Evolutionary conservation across 2,113 vertebrate species (phyloP).

Genomic region (Tamias sibiricus): DNA sequence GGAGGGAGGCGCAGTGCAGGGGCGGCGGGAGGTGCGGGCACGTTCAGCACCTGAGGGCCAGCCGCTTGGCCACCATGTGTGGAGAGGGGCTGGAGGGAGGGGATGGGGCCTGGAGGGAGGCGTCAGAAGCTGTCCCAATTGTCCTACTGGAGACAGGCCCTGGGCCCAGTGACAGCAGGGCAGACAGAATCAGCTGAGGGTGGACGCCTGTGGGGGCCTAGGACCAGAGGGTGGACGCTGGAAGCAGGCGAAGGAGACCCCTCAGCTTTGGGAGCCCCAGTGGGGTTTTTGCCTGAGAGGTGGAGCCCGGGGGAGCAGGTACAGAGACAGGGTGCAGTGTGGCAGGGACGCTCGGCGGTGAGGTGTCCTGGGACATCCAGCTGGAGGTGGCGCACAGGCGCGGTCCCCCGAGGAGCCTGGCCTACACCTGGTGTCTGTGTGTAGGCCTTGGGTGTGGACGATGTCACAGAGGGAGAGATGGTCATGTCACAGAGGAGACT

Average conservation of each 20-base stretch:
- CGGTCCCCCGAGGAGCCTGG: neutral
- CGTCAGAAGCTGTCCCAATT: neutral
- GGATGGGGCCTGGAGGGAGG: fast-evolving
- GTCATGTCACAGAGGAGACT: neutral
- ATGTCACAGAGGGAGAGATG: neutral
- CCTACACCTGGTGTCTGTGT: neutral
- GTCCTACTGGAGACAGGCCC: neutral
- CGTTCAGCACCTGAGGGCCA: fast-evolving
- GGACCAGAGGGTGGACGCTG: neutral
- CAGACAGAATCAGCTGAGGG: neutral
- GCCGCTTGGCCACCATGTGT: neutral
- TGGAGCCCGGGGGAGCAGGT: neutral
- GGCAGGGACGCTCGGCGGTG: fast-evolving
- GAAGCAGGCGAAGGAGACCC: neutral
- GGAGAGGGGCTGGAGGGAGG: neutral
- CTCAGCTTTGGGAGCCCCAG: neutral
- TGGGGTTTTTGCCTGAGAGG: neutral
- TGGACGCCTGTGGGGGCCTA: fast-evolving
- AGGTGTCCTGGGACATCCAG: neutral
- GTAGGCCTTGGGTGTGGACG: neutral
- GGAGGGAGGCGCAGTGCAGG: neutral
- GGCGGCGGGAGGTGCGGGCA: fast-evolving
- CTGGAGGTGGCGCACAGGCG: neutral
- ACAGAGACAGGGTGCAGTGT: neutral
- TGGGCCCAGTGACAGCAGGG: neutral